These are phyloP conservation scores for Sebastolobus altivelis DNA, from an alignment of 2,797 vertebrate genomes.

Conservation along the genomic window DNA sequence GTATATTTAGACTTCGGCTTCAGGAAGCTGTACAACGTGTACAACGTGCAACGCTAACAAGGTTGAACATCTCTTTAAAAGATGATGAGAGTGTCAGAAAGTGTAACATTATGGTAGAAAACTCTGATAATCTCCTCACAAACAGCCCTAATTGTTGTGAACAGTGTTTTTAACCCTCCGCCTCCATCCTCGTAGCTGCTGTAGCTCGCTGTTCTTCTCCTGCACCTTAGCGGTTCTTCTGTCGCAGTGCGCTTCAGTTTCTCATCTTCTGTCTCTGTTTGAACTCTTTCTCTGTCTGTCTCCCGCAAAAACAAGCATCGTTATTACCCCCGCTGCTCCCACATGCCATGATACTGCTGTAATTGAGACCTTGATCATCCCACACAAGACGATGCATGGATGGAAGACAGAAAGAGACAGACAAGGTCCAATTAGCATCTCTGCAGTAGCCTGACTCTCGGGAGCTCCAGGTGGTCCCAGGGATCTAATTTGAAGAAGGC, in stretches of 20 bases:
- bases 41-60: not conserved
- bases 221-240: not conserved
- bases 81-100: not conserved
- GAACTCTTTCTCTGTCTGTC: constrained; percentile 22
- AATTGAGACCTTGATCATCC: constrained; percentile 73
- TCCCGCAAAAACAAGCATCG: constrained; percentile 35
- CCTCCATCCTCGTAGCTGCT: not conserved
- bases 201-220: not conserved
- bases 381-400: constrained; percentile 45
- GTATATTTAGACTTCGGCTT: not conserved
- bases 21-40: not conserved
- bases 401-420: constrained; percentile 43
- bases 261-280: constrained; percentile 29
- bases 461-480: constrained; percentile 54
- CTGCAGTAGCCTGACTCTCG: constrained; percentile 39
- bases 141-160: constrained; percentile 17
- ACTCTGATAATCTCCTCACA: not conserved
- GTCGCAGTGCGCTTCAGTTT: not conserved
- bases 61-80: not conserved
- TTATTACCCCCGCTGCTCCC: constrained; percentile 47
- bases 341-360: constrained; percentile 32
- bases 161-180: constrained; percentile 1
- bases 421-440: constrained; percentile 69
- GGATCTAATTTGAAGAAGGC: constrained; percentile 64
- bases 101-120: not conserved